Evolutionary conservation across 2,888 invertebrate genomes (phyloP), one percentile per base, ranked within the genome.

Genomic region (Melipona bicolor): DNA sequence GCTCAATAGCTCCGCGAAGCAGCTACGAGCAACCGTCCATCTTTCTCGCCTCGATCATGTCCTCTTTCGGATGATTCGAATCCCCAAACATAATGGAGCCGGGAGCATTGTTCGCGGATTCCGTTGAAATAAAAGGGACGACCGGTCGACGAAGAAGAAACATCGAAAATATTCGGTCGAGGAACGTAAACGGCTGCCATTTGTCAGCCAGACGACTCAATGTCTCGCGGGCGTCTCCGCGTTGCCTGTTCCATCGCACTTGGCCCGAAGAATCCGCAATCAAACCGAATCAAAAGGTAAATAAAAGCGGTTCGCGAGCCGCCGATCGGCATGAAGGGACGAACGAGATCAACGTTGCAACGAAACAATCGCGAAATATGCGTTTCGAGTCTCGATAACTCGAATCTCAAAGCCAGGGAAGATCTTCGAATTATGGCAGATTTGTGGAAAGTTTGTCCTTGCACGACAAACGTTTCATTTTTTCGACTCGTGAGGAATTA

Each of bases 201-300:
- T 84, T 79, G 65, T 86, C 76, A 68, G 49, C 19, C 59, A 65
- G 73, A 77, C 73, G 81, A 80, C 70, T 86, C 80, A 81, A 79
- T 79, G 81, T 79, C 75, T 74, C 65, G 61, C 59, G 64, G 61
- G 67, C 65, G 56, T 73, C 77, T 73, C 15, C n/a, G 71, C 72
- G 71, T 43, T 43, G 61, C 79, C 73, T 36, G 50, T 68, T 32
- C 36, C 65, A 32, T 70, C 70, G 75, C 56, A 17, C 21, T 32
- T 71, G 27, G 54, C 11, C 21, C 64, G 79, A 76, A 71, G 77
- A 85, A 77, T 77, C 56, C 80, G 62, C 77, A 72, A 71, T 84
- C 79, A 84, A 84, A 83, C 75, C 52, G n/a, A 69, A 75, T 72
- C 65, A 72, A 69, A 79, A 79, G 75, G 69, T 75, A 73, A 83